Evolutionary conservation across 2,888 invertebrate genomes (phyloP), one percentile per base, ranked within the genome.

Genomic region (Dermolepida albohirtum): DNA sequence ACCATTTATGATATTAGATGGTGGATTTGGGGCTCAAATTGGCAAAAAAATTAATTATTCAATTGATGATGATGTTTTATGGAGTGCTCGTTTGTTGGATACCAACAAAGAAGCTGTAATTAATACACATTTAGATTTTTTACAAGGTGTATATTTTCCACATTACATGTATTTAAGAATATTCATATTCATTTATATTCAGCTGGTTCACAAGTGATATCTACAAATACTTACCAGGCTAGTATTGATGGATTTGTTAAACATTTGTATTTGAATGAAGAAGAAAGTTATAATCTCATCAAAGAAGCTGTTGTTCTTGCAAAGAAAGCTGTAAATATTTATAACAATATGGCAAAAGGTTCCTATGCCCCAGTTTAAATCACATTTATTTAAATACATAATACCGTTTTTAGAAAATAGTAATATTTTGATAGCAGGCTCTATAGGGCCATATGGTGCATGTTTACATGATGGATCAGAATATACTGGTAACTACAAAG

Each of bases 361-460:
- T 2, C 10, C 6, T 34, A 34, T 10, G 2, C 6, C 10, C 6
- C 1, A 34, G 6, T 34, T 34, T 5, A 34, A 5, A 34, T 34
- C 4, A 4, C 22, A 22, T 34, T 34, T 34, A 1, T 8, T 34
- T 34, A 6, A 5, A 34, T 34, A 22, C 1, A 34, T 34, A 34
- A 34, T 34, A 6, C 16, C 14, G 14, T 12, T 59, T 47, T 47
- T 34, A 62, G 59, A 47, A 11, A 16, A 47, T 14, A 14, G 5
- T 34, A 39, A 62, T 62, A 89, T 92, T 7, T 80, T 90, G 74
- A 86, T 96, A 34, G 93, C 93, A 43, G 96, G 94, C 0, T 94
- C 96, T 0, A 89, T 96, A 72, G 96, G 96, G 0, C 94, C 96
- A 0, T 96, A 93, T 80, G 96, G 95, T 0, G 96, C 96, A 0